Evolutionary conservation across 2,797 vertebrate genomes (phyloP).

Genomic region (Okamejei kenojei): DNA sequence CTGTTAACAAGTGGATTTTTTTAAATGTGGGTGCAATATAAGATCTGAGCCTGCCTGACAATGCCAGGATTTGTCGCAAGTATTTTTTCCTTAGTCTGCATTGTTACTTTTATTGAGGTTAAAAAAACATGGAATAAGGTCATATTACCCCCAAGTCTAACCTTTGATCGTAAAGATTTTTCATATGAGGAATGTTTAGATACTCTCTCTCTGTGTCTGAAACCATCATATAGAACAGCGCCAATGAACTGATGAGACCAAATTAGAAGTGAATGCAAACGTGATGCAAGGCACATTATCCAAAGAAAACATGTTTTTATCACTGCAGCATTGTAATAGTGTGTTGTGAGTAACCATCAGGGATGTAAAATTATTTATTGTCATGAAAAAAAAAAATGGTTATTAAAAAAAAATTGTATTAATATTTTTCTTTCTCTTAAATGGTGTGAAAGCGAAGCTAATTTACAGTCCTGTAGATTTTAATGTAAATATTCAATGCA

Average conservation of each 20-base stretch:
- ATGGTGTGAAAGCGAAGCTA: background rate
- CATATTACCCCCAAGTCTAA: background rate
- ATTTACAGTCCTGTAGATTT: background rate
- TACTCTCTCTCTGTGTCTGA: background rate
- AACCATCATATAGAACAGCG: background rate
- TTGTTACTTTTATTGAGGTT: background rate
- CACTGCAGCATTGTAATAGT: background rate
- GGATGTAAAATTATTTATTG: background rate
- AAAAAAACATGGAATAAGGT: background rate
- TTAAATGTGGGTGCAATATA: background rate
- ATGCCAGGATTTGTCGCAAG: background rate
- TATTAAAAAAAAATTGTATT: background rate
- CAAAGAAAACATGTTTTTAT: background rate
- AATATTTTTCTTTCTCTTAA: background rate
- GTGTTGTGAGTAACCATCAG: background rate
- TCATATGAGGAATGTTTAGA: background rate
- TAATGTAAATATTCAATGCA: background rate
- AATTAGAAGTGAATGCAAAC: background rate
- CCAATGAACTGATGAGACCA: background rate
- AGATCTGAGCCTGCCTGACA: background rate
- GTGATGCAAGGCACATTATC: background rate
- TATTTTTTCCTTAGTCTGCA: background rate
- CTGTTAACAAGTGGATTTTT: background rate
- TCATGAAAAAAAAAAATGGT: background rate
- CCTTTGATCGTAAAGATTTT: background rate